A percentile compares a stretch with the other conserved stretches of the same genome.
Evolutionary conservation across 2,113 vertebrate genomes (phyloP).

Genomic region (Pluvianellus socialis): DNA sequence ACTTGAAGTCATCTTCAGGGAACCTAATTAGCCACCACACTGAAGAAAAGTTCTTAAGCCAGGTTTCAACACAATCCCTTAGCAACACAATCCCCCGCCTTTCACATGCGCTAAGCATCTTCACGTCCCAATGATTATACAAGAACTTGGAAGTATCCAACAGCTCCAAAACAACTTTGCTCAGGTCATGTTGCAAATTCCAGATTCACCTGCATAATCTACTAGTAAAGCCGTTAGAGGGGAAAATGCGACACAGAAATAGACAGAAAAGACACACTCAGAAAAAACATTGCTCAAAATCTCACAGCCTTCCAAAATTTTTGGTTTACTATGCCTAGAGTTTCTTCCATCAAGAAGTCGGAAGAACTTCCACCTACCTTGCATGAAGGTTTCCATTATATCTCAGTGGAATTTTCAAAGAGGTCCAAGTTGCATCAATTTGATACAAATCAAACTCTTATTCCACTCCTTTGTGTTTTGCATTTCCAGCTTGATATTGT

Average conservation of each 20-base stretch:
- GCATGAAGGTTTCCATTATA: not conserved
- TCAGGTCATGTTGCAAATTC: not conserved
- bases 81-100: not conserved
- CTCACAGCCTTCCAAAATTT: not conserved
- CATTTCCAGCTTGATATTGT: not conserved
- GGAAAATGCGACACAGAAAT: not conserved
- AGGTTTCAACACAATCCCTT: not conserved
- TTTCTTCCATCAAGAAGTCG: not conserved
- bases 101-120: not conserved
- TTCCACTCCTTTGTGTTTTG: not conserved
- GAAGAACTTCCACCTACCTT: not conserved
- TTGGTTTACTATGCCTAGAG: not conserved
- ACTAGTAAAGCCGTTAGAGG: not conserved
- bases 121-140: rapidly evolving
- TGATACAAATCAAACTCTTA: not conserved
- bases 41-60: not conserved
- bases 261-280: not conserved
- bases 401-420: not conserved
- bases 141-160: not conserved
- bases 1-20: not conserved
- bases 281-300: not conserved
- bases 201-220: not conserved
- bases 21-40: not conserved
- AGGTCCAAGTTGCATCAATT: not conserved
- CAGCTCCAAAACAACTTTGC: not conserved